These are phyloP conservation scores for Charadrius vociferus DNA, from an alignment of 2,113 vertebrate genomes.

Conservation along the genomic window DNA sequence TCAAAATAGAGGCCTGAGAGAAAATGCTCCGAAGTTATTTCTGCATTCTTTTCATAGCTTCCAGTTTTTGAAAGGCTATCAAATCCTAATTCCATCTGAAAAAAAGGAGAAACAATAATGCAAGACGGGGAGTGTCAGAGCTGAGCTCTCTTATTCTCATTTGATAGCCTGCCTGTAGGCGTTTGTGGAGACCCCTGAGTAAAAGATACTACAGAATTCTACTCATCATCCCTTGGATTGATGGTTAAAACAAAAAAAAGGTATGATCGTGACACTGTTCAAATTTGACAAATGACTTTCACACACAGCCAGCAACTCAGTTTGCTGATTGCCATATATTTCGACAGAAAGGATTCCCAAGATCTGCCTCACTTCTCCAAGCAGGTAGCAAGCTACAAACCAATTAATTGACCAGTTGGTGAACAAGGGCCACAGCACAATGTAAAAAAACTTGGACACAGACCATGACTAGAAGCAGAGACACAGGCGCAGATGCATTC, in stretches of 20 bases:
- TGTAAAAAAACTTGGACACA: neutral
- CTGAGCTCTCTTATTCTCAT: neutral
- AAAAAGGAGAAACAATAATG: neutral
- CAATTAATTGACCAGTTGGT: neutral
- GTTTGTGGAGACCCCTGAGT: neutral
- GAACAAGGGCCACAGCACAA: neutral
- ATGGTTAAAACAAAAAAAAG: neutral
- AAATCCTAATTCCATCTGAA: neutral
- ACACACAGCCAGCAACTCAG: neutral
- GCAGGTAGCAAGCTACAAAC: neutral
- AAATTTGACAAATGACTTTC: neutral
- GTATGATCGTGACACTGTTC: neutral
- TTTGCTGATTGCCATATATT: neutral
- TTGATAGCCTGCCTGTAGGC: neutral
- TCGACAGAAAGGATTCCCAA: neutral
- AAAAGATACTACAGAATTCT: neutral
- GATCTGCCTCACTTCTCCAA: neutral
- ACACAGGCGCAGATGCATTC: neutral
- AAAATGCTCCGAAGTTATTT: neutral
- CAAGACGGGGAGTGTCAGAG: neutral
- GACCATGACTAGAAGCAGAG: neutral
- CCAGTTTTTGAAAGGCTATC: neutral
- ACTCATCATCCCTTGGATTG: neutral
- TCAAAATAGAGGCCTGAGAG: neutral
- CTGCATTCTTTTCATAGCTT: neutral